A percentile compares a stretch with the other conserved stretches of the same genome.
Conservation (phyloP, 2,113 vertebrate genomes). For the Poeciliopsis turrubarensis region DNA sequence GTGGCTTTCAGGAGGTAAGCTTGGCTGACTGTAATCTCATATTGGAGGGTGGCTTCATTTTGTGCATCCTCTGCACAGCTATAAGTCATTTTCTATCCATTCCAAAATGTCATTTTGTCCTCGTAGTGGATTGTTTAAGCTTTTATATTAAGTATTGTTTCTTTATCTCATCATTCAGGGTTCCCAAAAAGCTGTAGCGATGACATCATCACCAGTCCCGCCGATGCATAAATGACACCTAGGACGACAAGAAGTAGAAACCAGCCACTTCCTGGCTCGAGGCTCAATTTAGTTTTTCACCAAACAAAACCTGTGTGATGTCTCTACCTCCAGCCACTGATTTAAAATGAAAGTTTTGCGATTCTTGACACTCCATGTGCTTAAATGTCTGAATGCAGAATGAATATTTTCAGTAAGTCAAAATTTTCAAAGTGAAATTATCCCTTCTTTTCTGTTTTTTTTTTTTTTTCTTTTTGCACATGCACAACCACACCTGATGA, state of each 20-base stretch:
- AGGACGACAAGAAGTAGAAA: background rate
- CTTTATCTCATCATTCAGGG: constrained; percentile 23
- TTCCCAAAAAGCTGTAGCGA: constrained; percentile 18
- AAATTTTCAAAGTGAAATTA: background rate
- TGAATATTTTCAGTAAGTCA: background rate
- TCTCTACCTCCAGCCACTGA: background rate
- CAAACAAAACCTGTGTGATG: too few relatives aligned
- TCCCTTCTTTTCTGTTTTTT: background rate
- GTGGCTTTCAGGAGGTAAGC: constrained; percentile 22
- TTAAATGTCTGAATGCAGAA: background rate
- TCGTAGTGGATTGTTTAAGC: constrained; percentile 39
- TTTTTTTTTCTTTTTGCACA: too few relatives aligned
- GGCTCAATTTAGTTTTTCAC: background rate
- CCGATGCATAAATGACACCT: constrained; percentile 2
- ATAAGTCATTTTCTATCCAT: constrained; percentile 49
- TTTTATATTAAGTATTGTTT: constrained; percentile 39
- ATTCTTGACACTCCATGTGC: background rate
- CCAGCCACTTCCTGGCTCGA: too few relatives aligned
- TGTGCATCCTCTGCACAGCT: constrained; percentile 32
- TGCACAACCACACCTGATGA: too few relatives aligned
- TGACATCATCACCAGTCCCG: constrained; percentile 22
- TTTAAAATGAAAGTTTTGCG: background rate
- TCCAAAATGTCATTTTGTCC: constrained; percentile 44
- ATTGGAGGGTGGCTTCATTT: constrained; percentile 46
- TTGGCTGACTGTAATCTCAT: constrained; percentile 57